These are phyloP conservation scores for Thamnophis elegans DNA, from an alignment of 2,797 vertebrate genomes.

Conservation along the genomic window DNA sequence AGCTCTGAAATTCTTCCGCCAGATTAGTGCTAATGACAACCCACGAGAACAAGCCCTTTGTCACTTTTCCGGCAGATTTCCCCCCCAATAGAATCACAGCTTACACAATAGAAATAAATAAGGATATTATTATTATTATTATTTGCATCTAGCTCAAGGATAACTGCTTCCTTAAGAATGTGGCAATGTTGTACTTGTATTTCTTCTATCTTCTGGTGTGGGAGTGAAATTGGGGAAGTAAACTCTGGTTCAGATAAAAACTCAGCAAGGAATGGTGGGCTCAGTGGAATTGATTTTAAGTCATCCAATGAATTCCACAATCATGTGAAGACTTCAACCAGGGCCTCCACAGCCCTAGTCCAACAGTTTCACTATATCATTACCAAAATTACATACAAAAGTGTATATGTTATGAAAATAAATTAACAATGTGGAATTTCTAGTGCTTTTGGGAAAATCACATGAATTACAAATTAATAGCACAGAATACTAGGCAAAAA, in stretches of 20 bases:
- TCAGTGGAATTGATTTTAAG: background rate
- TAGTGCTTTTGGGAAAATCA: background rate
- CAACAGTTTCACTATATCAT: background rate
- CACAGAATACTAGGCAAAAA: background rate
- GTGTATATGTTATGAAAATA: background rate
- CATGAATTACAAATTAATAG: background rate
- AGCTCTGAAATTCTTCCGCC: background rate
- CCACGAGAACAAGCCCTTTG: background rate
- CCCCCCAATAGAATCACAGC: background rate
- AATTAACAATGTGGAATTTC: background rate
- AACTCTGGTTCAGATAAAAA: background rate
- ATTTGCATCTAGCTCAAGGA: background rate
- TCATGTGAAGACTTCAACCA: background rate
- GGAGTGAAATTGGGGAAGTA: background rate
- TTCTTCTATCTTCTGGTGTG: background rate
- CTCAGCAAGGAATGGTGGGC: background rate
- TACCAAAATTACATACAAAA: background rate
- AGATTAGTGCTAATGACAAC: background rate
- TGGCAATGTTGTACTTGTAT: background rate
- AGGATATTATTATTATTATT: background rate
- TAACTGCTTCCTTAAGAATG: background rate
- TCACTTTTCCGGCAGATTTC: background rate
- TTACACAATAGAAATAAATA: background rate
- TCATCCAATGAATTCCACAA: background rate
- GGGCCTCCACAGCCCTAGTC: background rate